These are phyloP conservation scores for Drepana arcuata DNA, from an alignment of 1,140 invertebrate species.

Conservation along the genomic window DNA sequence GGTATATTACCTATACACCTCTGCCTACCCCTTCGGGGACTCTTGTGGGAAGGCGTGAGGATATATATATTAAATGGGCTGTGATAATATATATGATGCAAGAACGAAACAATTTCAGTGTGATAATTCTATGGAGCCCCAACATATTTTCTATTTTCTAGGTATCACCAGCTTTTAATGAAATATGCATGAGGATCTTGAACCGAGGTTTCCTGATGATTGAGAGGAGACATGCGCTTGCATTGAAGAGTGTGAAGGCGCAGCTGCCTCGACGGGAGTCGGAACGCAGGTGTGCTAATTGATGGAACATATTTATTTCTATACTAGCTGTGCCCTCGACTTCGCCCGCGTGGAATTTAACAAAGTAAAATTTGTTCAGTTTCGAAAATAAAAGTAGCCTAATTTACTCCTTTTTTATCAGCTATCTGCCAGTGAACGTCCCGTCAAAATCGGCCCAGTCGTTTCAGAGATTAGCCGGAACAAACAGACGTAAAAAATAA, in stretches of 20 bases:
- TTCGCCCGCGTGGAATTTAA: too few relatives aligned
- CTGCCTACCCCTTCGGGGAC: not conserved
- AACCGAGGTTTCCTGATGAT: conserved; percentile 88
- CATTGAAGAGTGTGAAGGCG: conserved; percentile 84
- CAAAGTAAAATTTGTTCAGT: too few relatives aligned
- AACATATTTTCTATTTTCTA: conserved; percentile 46
- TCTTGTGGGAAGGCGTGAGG: too few relatives aligned
- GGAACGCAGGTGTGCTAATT: conserved; percentile 80
- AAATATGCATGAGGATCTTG: conserved; percentile 80
- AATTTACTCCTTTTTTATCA: too few relatives aligned
- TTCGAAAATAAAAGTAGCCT: too few relatives aligned
- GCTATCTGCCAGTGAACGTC: too few relatives aligned
- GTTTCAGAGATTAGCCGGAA: too few relatives aligned
- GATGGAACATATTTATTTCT: too few relatives aligned
- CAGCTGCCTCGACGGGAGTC: conserved; percentile 91
- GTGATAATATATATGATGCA: not conserved
- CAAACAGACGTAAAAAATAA: too few relatives aligned
- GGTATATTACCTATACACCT: not conserved
- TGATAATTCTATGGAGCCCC: not conserved
- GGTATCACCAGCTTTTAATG: conserved; percentile 88
- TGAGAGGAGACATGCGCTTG: conserved; percentile 82
- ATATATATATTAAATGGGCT: too few relatives aligned
- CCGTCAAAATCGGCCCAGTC: too few relatives aligned
- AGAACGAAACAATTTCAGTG: not conserved
- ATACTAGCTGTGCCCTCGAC: too few relatives aligned